Evolutionary conservation across 2,797 vertebrate genomes (phyloP).

Genomic region (Coracias cyanogaster): DNA sequence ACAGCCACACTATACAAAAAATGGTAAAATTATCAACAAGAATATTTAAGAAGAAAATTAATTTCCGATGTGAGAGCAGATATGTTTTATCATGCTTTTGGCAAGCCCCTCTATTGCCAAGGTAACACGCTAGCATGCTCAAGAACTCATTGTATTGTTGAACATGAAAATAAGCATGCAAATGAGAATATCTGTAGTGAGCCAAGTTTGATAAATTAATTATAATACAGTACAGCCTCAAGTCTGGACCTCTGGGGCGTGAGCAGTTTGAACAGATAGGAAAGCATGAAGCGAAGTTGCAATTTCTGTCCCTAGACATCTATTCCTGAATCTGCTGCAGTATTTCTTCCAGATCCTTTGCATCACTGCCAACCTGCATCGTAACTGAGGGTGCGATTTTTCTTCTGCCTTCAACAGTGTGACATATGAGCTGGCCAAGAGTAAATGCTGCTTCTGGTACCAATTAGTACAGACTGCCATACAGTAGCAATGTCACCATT

Average conservation of each 20-base stretch:
- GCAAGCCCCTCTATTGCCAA: conserved; percentile 44
- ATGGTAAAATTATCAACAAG: neutral
- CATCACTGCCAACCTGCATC: neutral
- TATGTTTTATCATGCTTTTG: neutral
- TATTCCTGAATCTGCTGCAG: neutral
- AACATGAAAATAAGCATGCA: neutral
- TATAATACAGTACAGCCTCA: neutral
- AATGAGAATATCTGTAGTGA: neutral
- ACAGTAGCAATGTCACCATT: conserved; percentile 3
- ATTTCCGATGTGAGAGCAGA: neutral
- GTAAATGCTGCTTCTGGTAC: conserved; percentile 9
- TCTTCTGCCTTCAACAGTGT: neutral
- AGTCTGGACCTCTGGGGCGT: neutral
- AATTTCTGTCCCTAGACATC: neutral
- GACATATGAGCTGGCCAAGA: neutral
- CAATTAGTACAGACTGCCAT: conserved; percentile 1
- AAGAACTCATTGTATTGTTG: neutral
- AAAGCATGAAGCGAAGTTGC: neutral
- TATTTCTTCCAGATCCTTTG: neutral
- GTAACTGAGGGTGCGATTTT: neutral
- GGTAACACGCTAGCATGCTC: conserved; percentile 49
- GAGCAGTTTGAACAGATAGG: neutral
- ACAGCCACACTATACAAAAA: neutral
- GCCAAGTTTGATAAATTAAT: neutral
- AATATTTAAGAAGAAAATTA: neutral